These are phyloP conservation scores for Caenorhabditis elegans DNA, from an alignment of 1,140 invertebrate genomes.

Conservation along the genomic window WBcel235 BX284603.4:13777501-13778000, in stretches of 20 bases:
- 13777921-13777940: too few species aligned
- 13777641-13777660: slow-evolving; percentile 2
- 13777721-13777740: neutral
- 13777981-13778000: too few species aligned
- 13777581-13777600: neutral
- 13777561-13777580: neutral
- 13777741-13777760: neutral
- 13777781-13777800: too few species aligned
- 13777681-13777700: neutral
- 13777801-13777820: too few species aligned
- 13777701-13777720: neutral
- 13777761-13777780: too few species aligned
- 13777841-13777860: too few species aligned
- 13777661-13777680: slow-evolving; percentile 8
- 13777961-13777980: too few species aligned
- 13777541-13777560: neutral
- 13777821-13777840: too few species aligned
- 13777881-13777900: too few species aligned
- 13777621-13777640: neutral
- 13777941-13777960: too few species aligned
- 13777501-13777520: neutral
- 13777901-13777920: too few species aligned
- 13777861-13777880: too few species aligned
- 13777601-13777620: neutral
- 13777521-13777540: neutral